phyloP scores from a whole-genome alignment of 1,140 invertebrate species.

The Diachasmimorpha longicaudata region DNA sequence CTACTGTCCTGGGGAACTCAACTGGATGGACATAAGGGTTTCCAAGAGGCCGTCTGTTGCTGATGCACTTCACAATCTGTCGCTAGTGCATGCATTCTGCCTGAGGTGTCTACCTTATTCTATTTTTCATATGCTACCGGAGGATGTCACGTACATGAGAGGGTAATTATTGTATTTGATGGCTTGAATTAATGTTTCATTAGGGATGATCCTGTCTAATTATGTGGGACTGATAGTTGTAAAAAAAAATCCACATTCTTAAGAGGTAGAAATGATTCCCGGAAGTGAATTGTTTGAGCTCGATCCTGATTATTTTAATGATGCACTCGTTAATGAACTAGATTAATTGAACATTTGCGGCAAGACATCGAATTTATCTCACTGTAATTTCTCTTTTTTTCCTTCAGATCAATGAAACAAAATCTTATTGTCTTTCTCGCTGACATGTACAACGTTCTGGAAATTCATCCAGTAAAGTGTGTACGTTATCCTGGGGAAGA shows the following conservation, averaged over 20 bases:
- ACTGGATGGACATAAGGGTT: conserved; percentile 75
- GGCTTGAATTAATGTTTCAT: background rate
- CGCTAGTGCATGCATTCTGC: conserved; percentile 89
- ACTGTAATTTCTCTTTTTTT: background rate
- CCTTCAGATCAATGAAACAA: conserved; percentile 81
- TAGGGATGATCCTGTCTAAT: background rate
- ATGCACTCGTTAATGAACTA: too few relatives aligned
- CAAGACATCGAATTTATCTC: background rate
- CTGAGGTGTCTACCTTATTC: conserved; percentile 81
- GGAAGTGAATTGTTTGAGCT: too few relatives aligned
- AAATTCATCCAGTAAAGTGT: conserved; percentile 90
- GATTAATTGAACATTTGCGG: too few relatives aligned
- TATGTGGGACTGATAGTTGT: background rate
- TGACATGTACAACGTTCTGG: conserved; percentile 94
- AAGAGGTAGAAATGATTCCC: too few relatives aligned
- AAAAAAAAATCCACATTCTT: too few relatives aligned
- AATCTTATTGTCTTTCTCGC: conserved; percentile 94
- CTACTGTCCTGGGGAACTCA: conserved; percentile 90
- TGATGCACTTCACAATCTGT: conserved; percentile 94
- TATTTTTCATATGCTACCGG: conserved; percentile 93
- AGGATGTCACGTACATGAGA: conserved; percentile 95
- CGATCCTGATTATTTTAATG: too few relatives aligned
- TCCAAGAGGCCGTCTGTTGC: conserved; percentile 76
- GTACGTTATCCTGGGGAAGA: conserved; percentile 78
- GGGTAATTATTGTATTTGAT: conserved; percentile 67